phyloP scores from a whole-genome alignment of 2,113 vertebrate genomes.

The Vidua chalybeata region DNA sequence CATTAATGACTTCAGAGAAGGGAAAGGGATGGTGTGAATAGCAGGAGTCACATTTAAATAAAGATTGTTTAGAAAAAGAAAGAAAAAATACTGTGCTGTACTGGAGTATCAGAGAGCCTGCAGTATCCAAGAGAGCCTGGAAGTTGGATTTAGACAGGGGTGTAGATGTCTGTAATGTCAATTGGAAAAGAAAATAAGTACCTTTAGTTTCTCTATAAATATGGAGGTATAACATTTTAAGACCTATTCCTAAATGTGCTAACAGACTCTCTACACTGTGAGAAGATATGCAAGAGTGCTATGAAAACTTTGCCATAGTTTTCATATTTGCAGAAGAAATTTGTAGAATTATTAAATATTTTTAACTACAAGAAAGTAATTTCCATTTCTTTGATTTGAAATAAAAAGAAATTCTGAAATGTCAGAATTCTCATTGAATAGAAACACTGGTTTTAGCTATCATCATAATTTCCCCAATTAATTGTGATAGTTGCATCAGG shows the following conservation, averaged over 20 bases:
- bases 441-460: background rate
- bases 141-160: background rate
- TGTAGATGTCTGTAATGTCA: background rate
- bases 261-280: background rate
- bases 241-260: background rate
- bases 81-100: background rate
- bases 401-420: background rate
- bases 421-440: background rate
- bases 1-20: background rate
- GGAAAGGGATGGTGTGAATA: background rate
- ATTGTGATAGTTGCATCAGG: background rate
- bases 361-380: background rate
- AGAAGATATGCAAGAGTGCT: background rate
- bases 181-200: background rate
- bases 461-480: background rate
- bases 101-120: background rate
- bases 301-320: background rate
- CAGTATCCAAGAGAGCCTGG: background rate
- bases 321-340: background rate
- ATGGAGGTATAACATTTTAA: background rate
- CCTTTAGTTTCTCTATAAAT: background rate
- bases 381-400: background rate
- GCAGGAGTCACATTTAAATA: background rate
- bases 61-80: background rate
- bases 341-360: background rate